A percentile compares a stretch with the other conserved stretches of the same genome.
phyloP scores from a whole-genome alignment of 2,888 invertebrate genomes.

The Drosophila ochracea region DNA sequence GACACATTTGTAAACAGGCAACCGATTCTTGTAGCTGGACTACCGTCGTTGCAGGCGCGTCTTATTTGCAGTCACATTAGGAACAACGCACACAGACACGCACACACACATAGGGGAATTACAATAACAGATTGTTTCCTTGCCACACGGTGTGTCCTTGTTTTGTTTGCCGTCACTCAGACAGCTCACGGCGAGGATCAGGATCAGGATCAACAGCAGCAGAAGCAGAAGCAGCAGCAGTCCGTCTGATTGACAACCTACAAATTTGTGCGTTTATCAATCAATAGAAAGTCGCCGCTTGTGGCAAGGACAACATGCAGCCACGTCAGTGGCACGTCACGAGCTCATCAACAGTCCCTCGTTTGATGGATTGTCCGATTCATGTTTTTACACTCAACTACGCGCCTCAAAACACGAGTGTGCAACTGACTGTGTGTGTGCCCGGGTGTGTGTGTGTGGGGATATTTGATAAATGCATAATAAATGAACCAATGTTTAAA shows the following conservation, averaged over 20 bases:
- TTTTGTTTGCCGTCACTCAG: slow-evolving; percentile 52
- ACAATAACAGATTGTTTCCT: slow-evolving; percentile 48
- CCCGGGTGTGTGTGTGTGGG: not conserved
- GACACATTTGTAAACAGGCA: slow-evolving; percentile 79
- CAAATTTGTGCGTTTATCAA: slow-evolving; percentile 79
- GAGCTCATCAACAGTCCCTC: slow-evolving; percentile 27
- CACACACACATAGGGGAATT: slow-evolving; percentile 18
- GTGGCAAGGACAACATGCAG: slow-evolving; percentile 36
- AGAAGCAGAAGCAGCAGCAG: slow-evolving; percentile 1
- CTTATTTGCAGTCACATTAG: slow-evolving; percentile 75
- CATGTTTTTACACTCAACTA: slow-evolving; percentile 74
- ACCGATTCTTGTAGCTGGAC: slow-evolving; percentile 68
- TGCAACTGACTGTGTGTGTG: slow-evolving; percentile 4
- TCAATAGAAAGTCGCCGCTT: slow-evolving; percentile 55
- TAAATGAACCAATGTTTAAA: slow-evolving; percentile 5
- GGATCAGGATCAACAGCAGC: slow-evolving; percentile 17
- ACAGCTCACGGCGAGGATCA: slow-evolving; percentile 48
- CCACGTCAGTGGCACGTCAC: slow-evolving; percentile 20
- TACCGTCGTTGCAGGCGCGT: slow-evolving; percentile 60
- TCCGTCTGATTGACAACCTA: slow-evolving; percentile 68
- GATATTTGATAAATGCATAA: slow-evolving; percentile 8
- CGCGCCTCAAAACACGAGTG: slow-evolving; percentile 44
- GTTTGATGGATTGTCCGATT: slow-evolving; percentile 66
- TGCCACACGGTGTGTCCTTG: slow-evolving; percentile 61
- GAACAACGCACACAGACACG: slow-evolving; percentile 4